These are phyloP conservation scores for Drosophila austrosaltans DNA, from an alignment of 2,888 invertebrate genomes.

Conservation along the genomic window DNA sequence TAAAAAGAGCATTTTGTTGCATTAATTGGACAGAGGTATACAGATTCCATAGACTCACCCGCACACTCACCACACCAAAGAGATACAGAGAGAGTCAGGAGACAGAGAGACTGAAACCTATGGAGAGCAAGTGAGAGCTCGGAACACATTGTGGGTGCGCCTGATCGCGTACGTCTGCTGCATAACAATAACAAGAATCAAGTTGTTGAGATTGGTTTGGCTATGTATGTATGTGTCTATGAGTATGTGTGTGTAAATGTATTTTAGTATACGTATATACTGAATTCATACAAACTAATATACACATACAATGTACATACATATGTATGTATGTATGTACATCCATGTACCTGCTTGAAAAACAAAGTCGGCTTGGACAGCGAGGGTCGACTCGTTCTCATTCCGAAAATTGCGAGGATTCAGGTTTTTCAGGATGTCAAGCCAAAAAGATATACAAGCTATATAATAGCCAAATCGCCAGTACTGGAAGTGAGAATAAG, in stretches of 20 bases:
- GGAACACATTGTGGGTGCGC: conserved; percentile 61
- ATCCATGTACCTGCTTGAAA: conserved; percentile 39
- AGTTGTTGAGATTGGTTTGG: conserved; percentile 42
- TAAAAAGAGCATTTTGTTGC: conserved; percentile 54
- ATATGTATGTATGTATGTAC: conserved; percentile 5
- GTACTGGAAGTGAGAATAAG: conserved; percentile 14
- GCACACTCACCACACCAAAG: conserved; percentile 11
- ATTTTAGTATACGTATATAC: neutral
- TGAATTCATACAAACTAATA: neutral
- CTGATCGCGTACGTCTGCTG: conserved; percentile 57
- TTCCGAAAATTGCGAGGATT: neutral
- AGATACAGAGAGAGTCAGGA: conserved; percentile 10
- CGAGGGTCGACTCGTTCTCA: too few relatives aligned
- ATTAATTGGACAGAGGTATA: conserved; percentile 49
- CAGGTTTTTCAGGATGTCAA: conserved; percentile 5
- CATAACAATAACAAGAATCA: conserved; percentile 66
- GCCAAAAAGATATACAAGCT: conserved; percentile 1
- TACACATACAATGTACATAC: conserved; percentile 7
- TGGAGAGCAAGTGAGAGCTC: conserved; percentile 27
- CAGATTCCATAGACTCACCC: conserved; percentile 22
- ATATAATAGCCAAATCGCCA: conserved; percentile 10
- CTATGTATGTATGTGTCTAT: conserved; percentile 7
- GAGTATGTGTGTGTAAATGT: conserved; percentile 6
- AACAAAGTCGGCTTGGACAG: too few relatives aligned
- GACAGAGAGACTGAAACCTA: conserved; percentile 13